Percentiles rank a stretch among this genome's conserved stretches.
Conservation (phyloP, 2,113 vertebrate species). For the Arizona elegans region DNA sequence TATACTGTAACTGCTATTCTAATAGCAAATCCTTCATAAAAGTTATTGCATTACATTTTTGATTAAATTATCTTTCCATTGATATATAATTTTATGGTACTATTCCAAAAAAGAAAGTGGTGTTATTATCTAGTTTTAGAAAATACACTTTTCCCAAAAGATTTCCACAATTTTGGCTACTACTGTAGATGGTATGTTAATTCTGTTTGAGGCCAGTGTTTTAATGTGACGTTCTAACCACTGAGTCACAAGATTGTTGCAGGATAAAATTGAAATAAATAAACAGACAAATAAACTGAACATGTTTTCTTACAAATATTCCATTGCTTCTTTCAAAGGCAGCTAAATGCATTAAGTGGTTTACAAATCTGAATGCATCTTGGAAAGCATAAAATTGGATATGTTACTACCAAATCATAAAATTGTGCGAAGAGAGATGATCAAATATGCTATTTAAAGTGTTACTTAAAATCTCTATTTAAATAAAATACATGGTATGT, state of each 20-base stretch:
- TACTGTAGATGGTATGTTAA: background rate
- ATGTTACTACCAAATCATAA: background rate
- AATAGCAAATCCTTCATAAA: too few species aligned
- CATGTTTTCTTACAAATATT: background rate
- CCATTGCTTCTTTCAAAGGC: background rate
- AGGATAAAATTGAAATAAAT: background rate
- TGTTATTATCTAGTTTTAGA: too few species aligned
- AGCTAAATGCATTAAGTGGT: background rate
- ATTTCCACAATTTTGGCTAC: too few species aligned
- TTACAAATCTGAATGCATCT: background rate
- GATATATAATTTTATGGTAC: too few species aligned
- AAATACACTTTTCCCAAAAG: too few species aligned
- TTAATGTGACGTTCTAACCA: background rate
- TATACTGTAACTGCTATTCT: too few species aligned
- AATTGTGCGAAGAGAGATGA: background rate
- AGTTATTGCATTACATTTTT: too few species aligned
- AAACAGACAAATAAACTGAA: background rate
- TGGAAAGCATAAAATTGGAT: background rate
- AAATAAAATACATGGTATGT: background rate
- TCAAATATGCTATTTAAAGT: background rate
- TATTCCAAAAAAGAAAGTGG: too few species aligned
- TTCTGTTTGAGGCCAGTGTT: background rate
- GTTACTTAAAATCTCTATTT: background rate
- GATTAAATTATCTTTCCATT: too few species aligned
- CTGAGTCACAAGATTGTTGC: background rate